Percentiles rank a stretch among this genome's conserved stretches.
These are phyloP conservation scores for Brachypodius melanocephalos DNA, from an alignment of 2,113 vertebrate species.

Conservation along the genomic window DNA sequence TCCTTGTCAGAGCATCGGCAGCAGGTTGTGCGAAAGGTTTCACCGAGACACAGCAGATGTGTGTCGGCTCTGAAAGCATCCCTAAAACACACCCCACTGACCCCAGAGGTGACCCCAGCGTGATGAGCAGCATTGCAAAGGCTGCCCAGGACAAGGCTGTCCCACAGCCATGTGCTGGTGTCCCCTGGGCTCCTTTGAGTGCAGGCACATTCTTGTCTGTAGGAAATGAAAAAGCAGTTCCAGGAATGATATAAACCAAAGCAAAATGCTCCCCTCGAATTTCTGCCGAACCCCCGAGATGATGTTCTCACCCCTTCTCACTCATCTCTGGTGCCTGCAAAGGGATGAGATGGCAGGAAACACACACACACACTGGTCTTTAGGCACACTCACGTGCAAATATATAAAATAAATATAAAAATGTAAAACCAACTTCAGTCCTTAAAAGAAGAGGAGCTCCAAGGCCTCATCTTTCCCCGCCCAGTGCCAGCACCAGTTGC, in stretches of 20 bases:
- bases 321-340: neutral
- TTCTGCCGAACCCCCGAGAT: fast-evolving
- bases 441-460: neutral
- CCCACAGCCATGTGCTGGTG: neutral
- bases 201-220: neutral
- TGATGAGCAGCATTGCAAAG: neutral
- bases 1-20: neutral
- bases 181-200: neutral
- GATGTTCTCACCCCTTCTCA: neutral
- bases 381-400: neutral
- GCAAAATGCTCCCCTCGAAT: neutral
- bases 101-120: neutral
- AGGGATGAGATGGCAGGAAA: neutral
- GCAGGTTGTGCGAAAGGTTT: neutral
- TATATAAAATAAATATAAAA: neutral
- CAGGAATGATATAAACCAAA: neutral
- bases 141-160: neutral
- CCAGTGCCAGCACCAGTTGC: neutral
- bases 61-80: fast-evolving
- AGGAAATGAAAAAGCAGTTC: neutral
- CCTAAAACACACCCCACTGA: neutral
- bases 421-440: neutral
- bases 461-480: fast-evolving
- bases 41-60: neutral
- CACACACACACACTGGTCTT: fast-evolving